A percentile compares a stretch with the other conserved stretches of the same genome.
phyloP scores from a whole-genome alignment of 1,140 invertebrate species.

The Cepaea nemoralis region DNA sequence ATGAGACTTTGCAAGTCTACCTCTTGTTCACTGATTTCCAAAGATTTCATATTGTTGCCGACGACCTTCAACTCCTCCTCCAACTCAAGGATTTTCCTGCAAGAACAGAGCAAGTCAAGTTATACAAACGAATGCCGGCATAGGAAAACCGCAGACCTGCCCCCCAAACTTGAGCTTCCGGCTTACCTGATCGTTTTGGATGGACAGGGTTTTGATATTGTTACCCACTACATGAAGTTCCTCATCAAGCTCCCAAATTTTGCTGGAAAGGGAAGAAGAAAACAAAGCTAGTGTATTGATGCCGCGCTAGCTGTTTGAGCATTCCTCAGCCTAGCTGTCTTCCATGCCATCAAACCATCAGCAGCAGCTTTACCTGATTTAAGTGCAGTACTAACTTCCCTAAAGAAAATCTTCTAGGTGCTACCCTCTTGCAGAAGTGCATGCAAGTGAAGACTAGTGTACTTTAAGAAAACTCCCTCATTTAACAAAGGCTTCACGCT shows the following conservation, averaged over 20 bases:
- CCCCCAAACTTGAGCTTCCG: conserved; percentile 1
- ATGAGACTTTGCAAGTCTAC: conserved; percentile 52
- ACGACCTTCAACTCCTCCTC: conserved; percentile 99
- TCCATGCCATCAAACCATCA: conserved; percentile 13
- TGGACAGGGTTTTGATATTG: conserved; percentile 99
- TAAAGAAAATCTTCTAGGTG: no score
- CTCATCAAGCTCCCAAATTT: conserved; percentile 99
- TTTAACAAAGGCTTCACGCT: no score
- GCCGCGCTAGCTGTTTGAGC: neutral
- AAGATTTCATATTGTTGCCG: conserved; percentile 99
- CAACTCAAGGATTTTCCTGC: conserved; percentile 99
- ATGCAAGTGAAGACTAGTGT: no score
- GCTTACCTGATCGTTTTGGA: conserved; percentile 98
- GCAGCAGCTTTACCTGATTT: neutral
- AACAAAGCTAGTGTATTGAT: conserved; percentile 16
- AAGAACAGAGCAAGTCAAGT: conserved; percentile 69
- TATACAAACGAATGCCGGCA: conserved; percentile 32
- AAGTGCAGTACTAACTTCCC: no score
- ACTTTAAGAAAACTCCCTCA: no score
- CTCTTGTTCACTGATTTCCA: conserved; percentile 90
- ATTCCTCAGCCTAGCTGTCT: conserved; percentile 1
- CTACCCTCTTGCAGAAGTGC: no score
- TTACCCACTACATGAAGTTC: conserved; percentile 99
- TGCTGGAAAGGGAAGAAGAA: conserved; percentile 77
- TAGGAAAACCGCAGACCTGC: conserved; percentile 42